Evolutionary conservation across 2,113 vertebrate species (phyloP).

Genomic region (Pontoporia blainvillei): DNA sequence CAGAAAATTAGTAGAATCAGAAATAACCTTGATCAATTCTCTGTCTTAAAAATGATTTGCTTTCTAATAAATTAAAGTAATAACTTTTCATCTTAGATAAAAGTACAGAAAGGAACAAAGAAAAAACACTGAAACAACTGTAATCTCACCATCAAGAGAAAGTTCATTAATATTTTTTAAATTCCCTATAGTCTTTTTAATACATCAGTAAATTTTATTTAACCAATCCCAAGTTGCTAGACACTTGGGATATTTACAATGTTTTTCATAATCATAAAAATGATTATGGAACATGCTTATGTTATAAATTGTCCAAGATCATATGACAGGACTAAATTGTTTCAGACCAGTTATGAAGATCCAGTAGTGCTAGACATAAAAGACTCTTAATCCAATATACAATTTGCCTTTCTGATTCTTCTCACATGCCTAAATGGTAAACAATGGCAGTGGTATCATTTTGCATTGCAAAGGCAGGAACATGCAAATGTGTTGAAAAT

Average conservation of each 20-base stretch:
- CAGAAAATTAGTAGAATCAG: background rate
- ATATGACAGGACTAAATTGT: background rate
- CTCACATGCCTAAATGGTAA: background rate
- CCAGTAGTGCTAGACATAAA: background rate
- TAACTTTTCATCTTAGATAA: background rate
- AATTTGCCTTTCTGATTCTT: background rate
- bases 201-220: background rate
- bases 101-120: background rate
- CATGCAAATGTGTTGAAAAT: background rate
- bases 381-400: no score
- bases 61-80: background rate
- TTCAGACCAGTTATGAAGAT: background rate
- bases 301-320: background rate
- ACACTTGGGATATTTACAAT: background rate
- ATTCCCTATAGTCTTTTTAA: background rate
- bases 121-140: background rate
- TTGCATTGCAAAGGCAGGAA: background rate
- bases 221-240: background rate
- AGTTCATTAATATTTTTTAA: background rate
- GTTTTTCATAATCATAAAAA: background rate
- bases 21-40: background rate
- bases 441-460: background rate
- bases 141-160: background rate
- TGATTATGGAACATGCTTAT: background rate
- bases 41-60: background rate